Base-by-base conservation (phyloP, 2,888 invertebrate species). In the Heliconius aoede region DNA sequence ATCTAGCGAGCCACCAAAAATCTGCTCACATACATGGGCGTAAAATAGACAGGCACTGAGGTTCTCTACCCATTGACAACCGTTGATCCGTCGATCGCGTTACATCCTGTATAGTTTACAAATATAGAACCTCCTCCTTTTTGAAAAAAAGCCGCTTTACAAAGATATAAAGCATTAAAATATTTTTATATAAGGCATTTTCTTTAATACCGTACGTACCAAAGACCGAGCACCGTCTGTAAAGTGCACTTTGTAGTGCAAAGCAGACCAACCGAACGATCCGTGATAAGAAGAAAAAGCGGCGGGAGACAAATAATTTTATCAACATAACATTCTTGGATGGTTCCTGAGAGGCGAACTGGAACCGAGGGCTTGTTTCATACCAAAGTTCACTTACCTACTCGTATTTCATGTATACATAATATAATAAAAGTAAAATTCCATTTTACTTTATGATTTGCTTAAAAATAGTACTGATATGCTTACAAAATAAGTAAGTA, bases 231-330 rank as follows among this genome's bases (percentile, higher is more conserved):
- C 83, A 80, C 82, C 82, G 86, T 87, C 86, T 84, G 83, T 82
- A 83, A 85, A 81, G 83, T 83, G 83, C 83, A 82, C 86, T 90
- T 87, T 88, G 88, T 87, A 86, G 86, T 84, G 85, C 85, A 87
- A 86, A 88, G 85, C 85, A 86, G 86, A 86, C 86, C 83, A 84
- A 80, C 82, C 82, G 83, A 85, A 86, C 86, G 87, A 85, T 85
- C 83, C 82, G 76, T 85, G 88, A 90, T 90, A 90, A 88, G 86
- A 86, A 89, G 88, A 87, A 87, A 88, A 88, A 83, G 83, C 78
- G 85, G 82, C 83, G 85, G 81, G 84, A 84, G 81, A 85, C 85
- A 86, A 86, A 85, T 84, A 83, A 78, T 79, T 78, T 76, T 79
- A 78, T 79, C 79, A 78, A 78, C 72, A 76, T 79, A 78, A 78